These are phyloP conservation scores for Gerris buenoi DNA, from an alignment of 1,140 invertebrate species.

Conservation along the genomic window DNA sequence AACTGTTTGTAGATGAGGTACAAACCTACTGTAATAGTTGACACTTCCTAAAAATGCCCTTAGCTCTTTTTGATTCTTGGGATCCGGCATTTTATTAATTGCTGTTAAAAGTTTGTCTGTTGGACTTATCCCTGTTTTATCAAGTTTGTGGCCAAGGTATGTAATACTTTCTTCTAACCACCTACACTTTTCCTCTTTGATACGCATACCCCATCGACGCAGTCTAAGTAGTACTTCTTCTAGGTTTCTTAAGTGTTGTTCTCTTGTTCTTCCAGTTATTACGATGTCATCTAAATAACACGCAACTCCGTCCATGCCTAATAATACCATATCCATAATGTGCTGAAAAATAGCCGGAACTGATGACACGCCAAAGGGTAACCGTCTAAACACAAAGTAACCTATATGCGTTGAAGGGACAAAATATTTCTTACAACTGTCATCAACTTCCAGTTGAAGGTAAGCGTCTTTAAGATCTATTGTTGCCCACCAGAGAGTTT, in stretches of 20 bases:
- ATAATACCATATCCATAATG: not conserved
- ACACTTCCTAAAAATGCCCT: not conserved
- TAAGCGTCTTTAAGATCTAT: not conserved
- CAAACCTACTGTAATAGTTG: not conserved
- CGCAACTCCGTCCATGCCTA: not conserved
- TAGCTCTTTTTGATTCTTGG: not conserved
- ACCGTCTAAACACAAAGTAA: not conserved
- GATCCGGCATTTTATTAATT: not conserved
- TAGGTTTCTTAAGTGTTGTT: no score
- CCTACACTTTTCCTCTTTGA: no score
- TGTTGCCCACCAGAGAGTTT: not conserved
- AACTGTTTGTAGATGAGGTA: not conserved
- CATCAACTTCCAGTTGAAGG: not conserved
- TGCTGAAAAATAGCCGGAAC: not conserved
- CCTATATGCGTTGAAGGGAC: not conserved
- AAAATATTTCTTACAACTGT: not conserved
- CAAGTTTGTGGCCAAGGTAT: no score
- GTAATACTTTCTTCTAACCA: no score
- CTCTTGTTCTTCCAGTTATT: not conserved
- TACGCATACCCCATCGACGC: no score
- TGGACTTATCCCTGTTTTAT: no score
- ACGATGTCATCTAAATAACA: not conserved
- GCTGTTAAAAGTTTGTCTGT: no score
- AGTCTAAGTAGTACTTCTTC: no score
- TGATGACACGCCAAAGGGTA: not conserved